Percentiles rank a stretch among this genome's conserved stretches.
These are phyloP conservation scores for Papilio helenus DNA, from an alignment of 1,140 invertebrate species.

Conservation along the genomic window DNA sequence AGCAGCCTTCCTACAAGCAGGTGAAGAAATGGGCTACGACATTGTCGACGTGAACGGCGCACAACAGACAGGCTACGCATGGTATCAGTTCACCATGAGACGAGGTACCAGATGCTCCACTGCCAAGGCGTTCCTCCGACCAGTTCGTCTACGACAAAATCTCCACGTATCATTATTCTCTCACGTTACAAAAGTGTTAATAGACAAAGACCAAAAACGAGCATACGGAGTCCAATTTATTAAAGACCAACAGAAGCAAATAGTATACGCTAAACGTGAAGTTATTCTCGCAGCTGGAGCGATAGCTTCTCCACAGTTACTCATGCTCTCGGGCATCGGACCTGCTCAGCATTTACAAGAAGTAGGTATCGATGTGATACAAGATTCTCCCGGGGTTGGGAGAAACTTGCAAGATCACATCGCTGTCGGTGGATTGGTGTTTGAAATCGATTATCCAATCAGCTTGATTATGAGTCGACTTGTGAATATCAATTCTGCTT, in stretches of 20 bases:
- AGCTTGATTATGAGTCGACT: conserved; percentile 89
- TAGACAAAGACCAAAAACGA: conserved; percentile 87
- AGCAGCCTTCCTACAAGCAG: conserved; percentile 93
- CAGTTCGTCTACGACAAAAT: conserved; percentile 88
- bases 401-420: conserved; percentile 94
- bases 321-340: conserved; percentile 94
- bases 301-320: conserved; percentile 90
- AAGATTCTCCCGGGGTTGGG: conserved; percentile 90
- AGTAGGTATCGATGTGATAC: conserved; percentile 86
- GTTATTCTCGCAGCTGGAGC: conserved; percentile 92
- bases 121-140: conserved; percentile 91
- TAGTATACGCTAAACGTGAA: conserved; percentile 88
- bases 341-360: conserved; percentile 87
- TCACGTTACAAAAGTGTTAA: conserved; percentile 90
- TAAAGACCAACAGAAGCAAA: conserved; percentile 85
- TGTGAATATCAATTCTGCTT: conserved; percentile 89
- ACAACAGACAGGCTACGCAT: conserved; percentile 91
- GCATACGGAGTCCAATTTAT: conserved; percentile 92
- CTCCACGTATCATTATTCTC: conserved; percentile 89
- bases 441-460: conserved; percentile 91
- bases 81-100: conserved; percentile 93
- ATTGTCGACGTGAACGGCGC: conserved; percentile 90
- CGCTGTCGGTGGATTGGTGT: conserved; percentile 90
- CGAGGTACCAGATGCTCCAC: conserved; percentile 90
- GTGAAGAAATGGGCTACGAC: conserved; percentile 95